Evolutionary conservation across 2,113 vertebrate species (phyloP).

Genomic region (Hippocampus abdominalis): DNA sequence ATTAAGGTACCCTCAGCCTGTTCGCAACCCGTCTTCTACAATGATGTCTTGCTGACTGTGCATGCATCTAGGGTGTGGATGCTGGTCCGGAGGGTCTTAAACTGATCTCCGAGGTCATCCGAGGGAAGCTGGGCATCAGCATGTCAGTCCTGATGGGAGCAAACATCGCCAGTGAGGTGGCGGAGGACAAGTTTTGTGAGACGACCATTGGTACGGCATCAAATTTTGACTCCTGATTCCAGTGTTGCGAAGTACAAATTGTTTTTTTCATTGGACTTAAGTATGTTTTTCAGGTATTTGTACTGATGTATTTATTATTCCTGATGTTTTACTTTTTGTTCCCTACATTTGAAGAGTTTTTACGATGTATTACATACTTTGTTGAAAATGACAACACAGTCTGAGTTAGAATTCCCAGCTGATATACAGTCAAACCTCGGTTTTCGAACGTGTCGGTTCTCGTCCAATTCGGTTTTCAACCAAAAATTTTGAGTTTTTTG

Average conservation of each 20-base stretch:
- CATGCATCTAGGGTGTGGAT: constrained; percentile 82
- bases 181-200: constrained; percentile 95
- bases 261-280: neutral
- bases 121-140: constrained; percentile 80
- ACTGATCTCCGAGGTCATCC: constrained; percentile 93
- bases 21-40: neutral
- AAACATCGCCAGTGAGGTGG: constrained; percentile 94
- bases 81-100: constrained; percentile 88
- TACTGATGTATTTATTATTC: no score
- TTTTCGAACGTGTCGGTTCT: no score
- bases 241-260: neutral
- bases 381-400: no score
- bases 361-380: no score
- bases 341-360: no score
- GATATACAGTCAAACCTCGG: no score
- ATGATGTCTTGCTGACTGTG: neutral
- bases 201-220: constrained; percentile 86
- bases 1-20: constrained; percentile 80
- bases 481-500: no score
- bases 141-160: constrained; percentile 94
- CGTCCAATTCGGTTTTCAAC: no score
- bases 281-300: neutral
- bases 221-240: neutral
- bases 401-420: no score
- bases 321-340: no score